A percentile compares a stretch with the other conserved stretches of the same genome.
Conservation (phyloP, 1,140 invertebrate species). For the Bicyclus anynana region DNA sequence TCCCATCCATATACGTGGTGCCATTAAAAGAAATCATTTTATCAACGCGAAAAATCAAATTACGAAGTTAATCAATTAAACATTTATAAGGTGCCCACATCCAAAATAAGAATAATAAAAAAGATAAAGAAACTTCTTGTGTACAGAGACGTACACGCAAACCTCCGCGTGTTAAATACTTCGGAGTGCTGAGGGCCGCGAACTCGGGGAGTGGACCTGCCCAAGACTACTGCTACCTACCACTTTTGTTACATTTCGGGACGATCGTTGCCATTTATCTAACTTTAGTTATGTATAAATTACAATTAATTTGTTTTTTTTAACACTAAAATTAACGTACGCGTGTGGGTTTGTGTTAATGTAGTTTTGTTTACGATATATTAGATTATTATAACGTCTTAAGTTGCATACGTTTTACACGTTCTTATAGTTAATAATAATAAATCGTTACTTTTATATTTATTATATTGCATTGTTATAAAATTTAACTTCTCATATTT, state of each 20-base stretch:
- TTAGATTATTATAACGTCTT: conserved; percentile 29
- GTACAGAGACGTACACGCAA: conserved; percentile 35
- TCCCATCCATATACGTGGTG: conserved; percentile 38
- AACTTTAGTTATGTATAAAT: conserved; percentile 20
- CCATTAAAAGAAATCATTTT: conserved; percentile 72
- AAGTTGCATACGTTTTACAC: conserved; percentile 30
- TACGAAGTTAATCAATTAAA: conserved; percentile 36
- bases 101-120: conserved; percentile 60
- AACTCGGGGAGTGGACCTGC: conserved; percentile 31
- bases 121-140: conserved; percentile 51
- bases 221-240: conserved; percentile 6
- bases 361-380: conserved; percentile 43
- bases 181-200: conserved; percentile 41
- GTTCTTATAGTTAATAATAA: conserved; percentile 13
- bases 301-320: conserved; percentile 29
- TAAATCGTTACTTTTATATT: conserved; percentile 23
- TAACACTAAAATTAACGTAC: conserved; percentile 59
- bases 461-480: conserved; percentile 37
- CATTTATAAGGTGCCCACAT: conserved; percentile 67
- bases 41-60: conserved; percentile 47
- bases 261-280: conserved; percentile 17
- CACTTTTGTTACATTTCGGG: not conserved
- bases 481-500: conserved; percentile 20
- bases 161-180: conserved; percentile 25
- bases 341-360: conserved; percentile 74